A percentile compares a stretch with the other conserved stretches of the same genome.
These are phyloP conservation scores for Entosphenus tridentatus DNA, from an alignment of 2,113 vertebrate species.

Conservation along the genomic window DNA sequence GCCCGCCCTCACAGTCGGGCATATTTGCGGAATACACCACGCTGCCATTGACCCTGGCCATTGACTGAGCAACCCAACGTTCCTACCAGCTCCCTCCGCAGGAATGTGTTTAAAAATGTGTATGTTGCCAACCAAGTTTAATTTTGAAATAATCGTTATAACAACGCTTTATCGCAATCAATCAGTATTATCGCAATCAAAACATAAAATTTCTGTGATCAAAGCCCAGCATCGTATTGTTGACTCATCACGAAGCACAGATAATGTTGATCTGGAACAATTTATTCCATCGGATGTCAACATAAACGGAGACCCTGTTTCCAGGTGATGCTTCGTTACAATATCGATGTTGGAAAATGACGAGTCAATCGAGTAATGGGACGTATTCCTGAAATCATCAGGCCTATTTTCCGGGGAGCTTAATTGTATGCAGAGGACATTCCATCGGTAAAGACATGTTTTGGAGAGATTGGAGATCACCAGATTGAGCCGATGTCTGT, in stretches of 20 bases:
- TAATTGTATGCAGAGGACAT: slow-evolving; percentile 1
- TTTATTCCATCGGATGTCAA: not conserved
- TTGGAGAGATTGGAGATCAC: not conserved
- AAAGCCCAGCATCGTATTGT: not conserved
- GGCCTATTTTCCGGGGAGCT: not conserved
- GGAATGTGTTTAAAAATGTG: too few relatives aligned
- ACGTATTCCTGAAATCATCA: not conserved
- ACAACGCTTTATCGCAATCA: too few relatives aligned
- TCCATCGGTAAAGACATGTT: not conserved
- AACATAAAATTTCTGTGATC: not conserved
- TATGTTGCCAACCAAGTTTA: too few relatives aligned
- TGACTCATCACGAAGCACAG: not conserved
- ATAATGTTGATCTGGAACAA: not conserved
- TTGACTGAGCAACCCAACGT: too few relatives aligned
- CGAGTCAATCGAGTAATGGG: slow-evolving; percentile 3
- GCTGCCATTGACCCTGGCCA: too few relatives aligned
- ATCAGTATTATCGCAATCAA: too few relatives aligned
- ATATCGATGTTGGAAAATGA: not conserved
- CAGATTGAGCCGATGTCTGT: not conserved
- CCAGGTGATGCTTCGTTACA: slow-evolving; percentile 1
- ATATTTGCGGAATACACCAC: too few relatives aligned
- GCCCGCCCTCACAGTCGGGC: too few relatives aligned
- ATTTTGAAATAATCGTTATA: too few relatives aligned
- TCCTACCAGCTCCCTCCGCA: too few relatives aligned
- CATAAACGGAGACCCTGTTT: not conserved